Evolutionary conservation across 1,140 invertebrate genomes (phyloP).

Genomic region (Drosophila subpulchrella): DNA sequence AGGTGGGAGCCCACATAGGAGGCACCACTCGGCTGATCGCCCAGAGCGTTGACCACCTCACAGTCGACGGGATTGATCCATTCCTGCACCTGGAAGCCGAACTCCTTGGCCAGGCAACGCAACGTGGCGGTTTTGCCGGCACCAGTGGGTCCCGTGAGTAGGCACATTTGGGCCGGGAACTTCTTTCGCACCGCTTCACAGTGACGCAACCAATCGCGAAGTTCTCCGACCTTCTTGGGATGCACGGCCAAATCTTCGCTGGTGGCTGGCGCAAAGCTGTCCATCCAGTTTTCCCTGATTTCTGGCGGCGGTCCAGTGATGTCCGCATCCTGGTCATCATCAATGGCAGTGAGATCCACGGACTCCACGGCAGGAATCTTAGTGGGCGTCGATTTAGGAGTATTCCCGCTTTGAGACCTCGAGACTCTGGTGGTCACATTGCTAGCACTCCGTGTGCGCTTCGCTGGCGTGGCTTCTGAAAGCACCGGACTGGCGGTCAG

Average conservation of each 20-base stretch:
- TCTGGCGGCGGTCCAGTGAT: neutral
- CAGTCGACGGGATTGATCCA: constrained; percentile 90
- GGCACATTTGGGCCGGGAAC: constrained; percentile 86
- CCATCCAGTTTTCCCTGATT: constrained; percentile 85
- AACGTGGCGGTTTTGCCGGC: constrained; percentile 89
- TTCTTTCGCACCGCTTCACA: constrained; percentile 75
- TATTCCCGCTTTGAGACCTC: constrained; percentile 7
- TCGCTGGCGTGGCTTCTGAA: constrained; percentile 17
- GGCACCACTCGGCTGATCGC: constrained; percentile 62
- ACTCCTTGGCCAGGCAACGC: constrained; percentile 86
- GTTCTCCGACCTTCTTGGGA: constrained; percentile 87
- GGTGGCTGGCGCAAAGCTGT: constrained; percentile 85
- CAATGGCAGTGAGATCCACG: constrained; percentile 48
- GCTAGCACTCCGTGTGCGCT: constrained; percentile 44
- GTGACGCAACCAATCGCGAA: constrained; percentile 86
- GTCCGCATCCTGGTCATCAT: neutral
- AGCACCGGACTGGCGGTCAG: constrained; percentile 14
- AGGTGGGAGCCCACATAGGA: constrained; percentile 86
- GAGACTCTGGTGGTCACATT: constrained; percentile 8
- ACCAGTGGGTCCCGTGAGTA: constrained; percentile 90
- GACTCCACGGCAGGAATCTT: neutral
- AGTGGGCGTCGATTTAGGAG: neutral
- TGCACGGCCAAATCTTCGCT: constrained; percentile 87
- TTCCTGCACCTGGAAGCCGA: constrained; percentile 87
- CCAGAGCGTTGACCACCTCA: constrained; percentile 59